Evolutionary conservation across 1,140 invertebrate genomes (phyloP), one percentile per base, ranked within the genome.

Genomic region (Neomicropteryx cornuta): DNA sequence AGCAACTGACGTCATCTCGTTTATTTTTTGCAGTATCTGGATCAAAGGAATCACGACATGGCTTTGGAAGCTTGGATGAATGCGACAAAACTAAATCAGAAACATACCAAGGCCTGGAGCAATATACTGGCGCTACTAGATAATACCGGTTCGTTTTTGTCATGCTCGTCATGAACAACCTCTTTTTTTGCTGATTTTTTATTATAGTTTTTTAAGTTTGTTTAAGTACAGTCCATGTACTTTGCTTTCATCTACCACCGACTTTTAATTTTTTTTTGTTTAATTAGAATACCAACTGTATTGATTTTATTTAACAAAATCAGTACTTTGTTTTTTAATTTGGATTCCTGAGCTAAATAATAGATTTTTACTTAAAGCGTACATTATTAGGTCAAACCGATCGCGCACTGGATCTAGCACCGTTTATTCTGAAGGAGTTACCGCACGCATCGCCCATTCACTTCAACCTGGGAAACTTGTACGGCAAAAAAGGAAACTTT

Each of bases 111-210:
- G 43, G 84, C 92, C 11, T 97, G 93, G 93, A 87, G 81, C 32
- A 97, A 97, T 58, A 79, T 88, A 52, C 68, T 96, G 13, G 79
- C 93, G 6, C 69, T 96, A 44, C 59, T 93, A 21, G 90, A 96
- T 58, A 88, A 89, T 54, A 70, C 83, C 45, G 79, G 81, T 74
- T 37, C n/a, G 11, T 5, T 5, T 31, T 27, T 5, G 27, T 20
- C n/a, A 5, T 27, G 22, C 18, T 36, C 23, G 18, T 36, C n/a
- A 37, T 8, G 17, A 3, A 37, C 19, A 28, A 4, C 4, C 24
- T 28, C 13, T n/a, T 30, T n/a, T 30, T 18, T 3, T 11, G 17
- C 17, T 8, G 31, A 17, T 33, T 8, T n/a, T 27, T 27, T 27
- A 8, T 8, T 27, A 27, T 27, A 8, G 8, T 13, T 27, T 8